Conservation (phyloP, 2,888 invertebrate species). For the Homarus gammarus region DNA sequence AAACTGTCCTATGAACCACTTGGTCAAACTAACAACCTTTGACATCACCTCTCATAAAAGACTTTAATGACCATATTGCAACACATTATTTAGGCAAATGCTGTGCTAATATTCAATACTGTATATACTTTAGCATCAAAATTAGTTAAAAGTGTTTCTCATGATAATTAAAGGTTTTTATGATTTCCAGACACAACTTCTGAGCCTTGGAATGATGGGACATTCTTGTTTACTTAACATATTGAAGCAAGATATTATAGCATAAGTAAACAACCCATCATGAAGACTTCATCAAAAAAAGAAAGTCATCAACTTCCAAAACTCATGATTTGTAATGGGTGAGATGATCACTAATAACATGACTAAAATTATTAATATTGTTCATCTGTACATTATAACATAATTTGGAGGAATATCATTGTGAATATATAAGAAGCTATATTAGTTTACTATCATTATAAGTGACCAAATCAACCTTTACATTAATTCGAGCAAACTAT, state of each 20-base stretch:
- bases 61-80: too few relatives aligned
- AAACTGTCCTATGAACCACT: too few relatives aligned
- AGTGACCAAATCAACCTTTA: constrained; percentile 23
- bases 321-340: constrained; percentile 2
- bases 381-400: too few relatives aligned
- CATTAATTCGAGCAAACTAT: constrained; percentile 13
- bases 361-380: too few relatives aligned
- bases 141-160: not conserved
- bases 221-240: constrained; percentile 1
- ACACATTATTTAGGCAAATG: too few relatives aligned
- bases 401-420: too few relatives aligned
- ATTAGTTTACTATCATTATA: not conserved
- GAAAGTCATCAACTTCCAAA: not conserved
- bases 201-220: constrained; percentile 5
- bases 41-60: too few relatives aligned
- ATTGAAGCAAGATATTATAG: not conserved
- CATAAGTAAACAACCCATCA: not conserved
- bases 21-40: too few relatives aligned
- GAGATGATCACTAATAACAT: not conserved
- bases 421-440: not conserved
- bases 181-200: not conserved
- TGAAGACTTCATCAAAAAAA: not conserved
- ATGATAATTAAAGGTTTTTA: not conserved
- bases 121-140: too few relatives aligned
- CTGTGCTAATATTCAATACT: too few relatives aligned